phyloP scores from a whole-genome alignment of 1,140 invertebrate species.

The Trichonephila inaurata region DNA sequence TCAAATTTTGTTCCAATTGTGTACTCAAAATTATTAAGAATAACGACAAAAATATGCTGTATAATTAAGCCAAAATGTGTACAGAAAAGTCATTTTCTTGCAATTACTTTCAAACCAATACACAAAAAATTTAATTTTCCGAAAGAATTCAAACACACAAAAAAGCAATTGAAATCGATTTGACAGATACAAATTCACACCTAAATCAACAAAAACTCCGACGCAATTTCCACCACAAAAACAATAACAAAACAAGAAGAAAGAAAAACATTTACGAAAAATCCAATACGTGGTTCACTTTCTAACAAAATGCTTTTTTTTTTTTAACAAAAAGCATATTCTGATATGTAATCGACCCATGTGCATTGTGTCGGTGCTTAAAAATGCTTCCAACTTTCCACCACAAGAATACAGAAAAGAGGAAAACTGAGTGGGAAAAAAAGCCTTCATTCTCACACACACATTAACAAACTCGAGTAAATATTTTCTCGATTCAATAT shows the following conservation, averaged over 20 bases:
- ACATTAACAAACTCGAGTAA: constrained; percentile 11
- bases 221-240: not conserved
- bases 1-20: too few species aligned
- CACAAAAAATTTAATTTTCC: too few species aligned
- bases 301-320: not conserved
- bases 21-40: too few species aligned
- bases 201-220: not conserved
- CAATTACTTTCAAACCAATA: too few species aligned
- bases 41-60: too few species aligned
- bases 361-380: not conserved
- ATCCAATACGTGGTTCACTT: not conserved
- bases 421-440: not conserved
- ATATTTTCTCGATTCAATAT: constrained; percentile 37
- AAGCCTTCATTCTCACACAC: not conserved
- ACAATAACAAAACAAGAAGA: not conserved
- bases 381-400: not conserved
- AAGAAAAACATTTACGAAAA: not conserved
- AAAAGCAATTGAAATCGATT: not conserved
- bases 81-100: too few species aligned
- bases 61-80: too few species aligned
- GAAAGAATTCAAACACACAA: not conserved
- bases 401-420: not conserved
- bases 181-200: not conserved
- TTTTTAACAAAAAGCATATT: not conserved
- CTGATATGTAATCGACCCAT: not conserved